phyloP scores from a whole-genome alignment of 1,140 invertebrate genomes.

The Drosophila baimaii region DNA sequence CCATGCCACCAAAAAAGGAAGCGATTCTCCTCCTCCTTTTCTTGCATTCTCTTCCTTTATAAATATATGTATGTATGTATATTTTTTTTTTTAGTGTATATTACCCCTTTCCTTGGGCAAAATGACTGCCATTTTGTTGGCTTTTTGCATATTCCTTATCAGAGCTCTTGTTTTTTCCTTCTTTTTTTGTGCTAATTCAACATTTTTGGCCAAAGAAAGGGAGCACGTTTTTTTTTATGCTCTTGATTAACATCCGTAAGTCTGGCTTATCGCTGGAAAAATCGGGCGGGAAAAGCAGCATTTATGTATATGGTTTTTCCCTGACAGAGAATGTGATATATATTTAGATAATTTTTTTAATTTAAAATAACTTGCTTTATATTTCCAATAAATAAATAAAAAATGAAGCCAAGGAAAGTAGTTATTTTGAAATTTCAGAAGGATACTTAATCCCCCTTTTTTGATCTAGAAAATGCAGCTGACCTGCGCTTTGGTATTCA shows the following conservation, averaged over 20 bases:
- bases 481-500: constrained; percentile 14
- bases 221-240: constrained; percentile 25
- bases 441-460: too few species aligned
- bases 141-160: constrained; percentile 40
- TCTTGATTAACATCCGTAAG: constrained; percentile 21
- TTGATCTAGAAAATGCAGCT: too few species aligned
- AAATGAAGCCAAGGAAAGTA: too few species aligned
- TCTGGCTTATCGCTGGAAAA: neutral
- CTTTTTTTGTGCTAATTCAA: constrained; percentile 35
- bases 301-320: neutral
- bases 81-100: constrained; percentile 21
- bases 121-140: constrained; percentile 26
- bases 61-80: neutral
- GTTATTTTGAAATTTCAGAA: too few species aligned
- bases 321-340: neutral
- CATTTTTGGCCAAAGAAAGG: constrained; percentile 15
- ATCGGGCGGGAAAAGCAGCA: neutral
- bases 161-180: constrained; percentile 1
- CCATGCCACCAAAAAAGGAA: constrained; percentile 27
- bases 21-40: constrained; percentile 3
- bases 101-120: constrained; percentile 32
- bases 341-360: neutral
- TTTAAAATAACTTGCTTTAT: too few species aligned
- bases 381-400: too few species aligned
- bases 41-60: neutral